Percentiles rank a stretch among this genome's conserved stretches.
Conservation (phyloP, 1,140 invertebrate genomes). For the Sycobia sp. region DNA sequence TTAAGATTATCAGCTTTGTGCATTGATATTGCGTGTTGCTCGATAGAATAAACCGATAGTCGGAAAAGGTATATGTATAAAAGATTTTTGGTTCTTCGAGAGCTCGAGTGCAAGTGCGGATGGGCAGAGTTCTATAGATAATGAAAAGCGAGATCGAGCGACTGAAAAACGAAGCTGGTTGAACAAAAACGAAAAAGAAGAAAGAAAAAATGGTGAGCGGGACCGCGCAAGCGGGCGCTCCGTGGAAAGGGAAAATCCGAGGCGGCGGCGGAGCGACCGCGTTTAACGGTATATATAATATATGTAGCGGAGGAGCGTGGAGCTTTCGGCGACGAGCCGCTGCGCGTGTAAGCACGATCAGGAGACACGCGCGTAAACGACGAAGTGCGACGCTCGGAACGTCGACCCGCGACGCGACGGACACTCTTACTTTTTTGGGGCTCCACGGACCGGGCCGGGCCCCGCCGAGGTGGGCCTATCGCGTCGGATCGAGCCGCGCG, state of each 20-base stretch:
- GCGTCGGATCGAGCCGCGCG: too few species aligned
- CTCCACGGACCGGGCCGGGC: too few species aligned
- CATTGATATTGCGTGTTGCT: too few species aligned
- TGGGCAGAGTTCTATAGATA: neutral
- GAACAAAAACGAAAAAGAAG: too few species aligned
- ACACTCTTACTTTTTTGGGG: constrained; percentile 34
- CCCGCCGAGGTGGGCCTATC: too few species aligned
- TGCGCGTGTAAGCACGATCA: neutral
- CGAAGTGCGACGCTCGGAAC: neutral
- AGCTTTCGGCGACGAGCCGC: neutral
- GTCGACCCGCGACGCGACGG: neutral
- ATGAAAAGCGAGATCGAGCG: neutral
- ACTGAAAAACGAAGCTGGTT: neutral
- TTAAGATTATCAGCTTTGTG: too few species aligned
- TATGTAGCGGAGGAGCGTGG: too few species aligned
- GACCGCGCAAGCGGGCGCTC: neutral
- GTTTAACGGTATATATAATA: too few species aligned
- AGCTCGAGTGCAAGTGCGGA: constrained; percentile 13
- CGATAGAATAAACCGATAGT: too few species aligned
- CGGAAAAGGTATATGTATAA: too few species aligned
- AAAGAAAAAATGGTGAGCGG: neutral
- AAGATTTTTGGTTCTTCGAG: too few species aligned
- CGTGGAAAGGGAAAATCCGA: constrained; percentile 27
- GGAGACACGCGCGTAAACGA: constrained; percentile 2
- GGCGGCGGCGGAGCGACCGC: too few species aligned